Conservation (phyloP, 2,113 vertebrate genomes). For the Jaculus jaculus region DNA sequence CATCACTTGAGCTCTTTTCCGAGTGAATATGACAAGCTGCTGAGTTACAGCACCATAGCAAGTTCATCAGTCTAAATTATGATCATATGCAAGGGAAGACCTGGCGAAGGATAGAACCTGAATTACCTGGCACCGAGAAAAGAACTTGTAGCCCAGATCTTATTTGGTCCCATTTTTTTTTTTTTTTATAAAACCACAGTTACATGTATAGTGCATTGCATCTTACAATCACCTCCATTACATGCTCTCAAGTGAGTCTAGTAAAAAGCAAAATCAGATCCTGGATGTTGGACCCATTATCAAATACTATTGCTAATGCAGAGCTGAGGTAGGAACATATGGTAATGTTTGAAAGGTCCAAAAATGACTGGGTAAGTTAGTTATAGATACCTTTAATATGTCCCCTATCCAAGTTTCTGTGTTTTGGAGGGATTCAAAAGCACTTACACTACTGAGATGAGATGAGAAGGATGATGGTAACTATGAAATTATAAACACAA, state of each 20-base stretch:
- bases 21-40: slow-evolving; percentile 5
- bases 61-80: not conserved
- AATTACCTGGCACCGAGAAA: not conserved
- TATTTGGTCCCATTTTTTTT: not conserved
- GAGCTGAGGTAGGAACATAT: not conserved
- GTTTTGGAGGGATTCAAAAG: not conserved
- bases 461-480: not conserved
- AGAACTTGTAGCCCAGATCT: not conserved
- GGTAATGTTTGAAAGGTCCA: not conserved
- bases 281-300: not conserved
- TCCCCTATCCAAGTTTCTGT: not conserved
- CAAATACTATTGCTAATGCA: not conserved
- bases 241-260: slow-evolving; percentile 1
- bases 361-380: not conserved
- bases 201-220: not conserved
- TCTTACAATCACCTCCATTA: not conserved
- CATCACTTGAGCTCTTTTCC: slow-evolving; percentile 46
- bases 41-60: not conserved
- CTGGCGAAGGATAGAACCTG: not conserved
- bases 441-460: not conserved
- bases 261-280: not conserved
- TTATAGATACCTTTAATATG: not conserved
- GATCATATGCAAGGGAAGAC: not conserved
- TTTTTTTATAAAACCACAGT: not conserved
- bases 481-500: not conserved